Evolutionary conservation across 1,140 invertebrate species (phyloP), one percentile per base, ranked within the genome.

Genomic region (Anoplolepis gracilipes): DNA sequence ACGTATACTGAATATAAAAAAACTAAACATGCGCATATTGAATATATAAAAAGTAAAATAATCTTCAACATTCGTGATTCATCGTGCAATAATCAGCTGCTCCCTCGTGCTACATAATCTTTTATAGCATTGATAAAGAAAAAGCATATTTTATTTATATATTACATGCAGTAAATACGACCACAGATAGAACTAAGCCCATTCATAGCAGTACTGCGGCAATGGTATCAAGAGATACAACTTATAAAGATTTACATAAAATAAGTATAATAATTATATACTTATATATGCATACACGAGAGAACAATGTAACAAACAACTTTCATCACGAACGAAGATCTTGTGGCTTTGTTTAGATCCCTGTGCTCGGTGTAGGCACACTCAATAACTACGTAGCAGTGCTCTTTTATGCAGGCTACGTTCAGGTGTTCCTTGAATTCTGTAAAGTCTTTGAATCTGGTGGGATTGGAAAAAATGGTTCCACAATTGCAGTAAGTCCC

Each of bases 391-490:
- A 95, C 86, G 95, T 96, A 91, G 95, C 96, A 93, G 93, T 95
- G 87, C 92, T 96, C 92, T 96, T 96, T 94, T 96, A 96, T 93
- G 93, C 96, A 90, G 96, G 96, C 92, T 97, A 96, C 95, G 87
- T 96, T 90, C 96, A 96, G 92, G 95, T 96, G 93, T 95, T 97
- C 94, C 91, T 96, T 94, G 95, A 95, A 93, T 97, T 97, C 95
- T 96, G 95, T 93, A 96, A 96, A 94, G 96, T 96, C 86, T 97
- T 96, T 95, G 94, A 94, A 87, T 94, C 96, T 91, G 97, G 98
- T 93, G 98, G 98, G 90, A 96, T 97, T 90, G 98, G 98, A 87
- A 99, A 98, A 96, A 99, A 99, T 95, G 98, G 98, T 94, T 98
- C 98, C 59, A 98, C 98, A 61, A 97, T 98, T 92, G 98, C 98